Conservation (phyloP, 2,113 vertebrate genomes). For the Eidolon helvum region DNA sequence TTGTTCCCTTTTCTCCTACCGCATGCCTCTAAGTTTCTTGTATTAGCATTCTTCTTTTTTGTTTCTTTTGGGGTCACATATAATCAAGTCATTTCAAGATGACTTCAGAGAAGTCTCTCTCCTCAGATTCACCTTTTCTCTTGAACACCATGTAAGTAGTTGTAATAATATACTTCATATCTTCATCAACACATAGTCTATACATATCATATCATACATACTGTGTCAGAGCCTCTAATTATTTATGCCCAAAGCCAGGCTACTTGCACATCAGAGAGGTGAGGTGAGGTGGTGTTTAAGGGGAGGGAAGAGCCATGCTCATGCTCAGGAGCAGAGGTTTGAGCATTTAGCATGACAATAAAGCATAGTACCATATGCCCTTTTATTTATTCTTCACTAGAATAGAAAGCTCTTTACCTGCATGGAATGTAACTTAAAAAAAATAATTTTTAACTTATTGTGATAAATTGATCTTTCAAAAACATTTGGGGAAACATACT, state of each 20-base stretch:
- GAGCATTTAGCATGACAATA: background rate
- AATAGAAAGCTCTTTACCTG: background rate
- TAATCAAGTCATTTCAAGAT: background rate
- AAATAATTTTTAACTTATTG: background rate
- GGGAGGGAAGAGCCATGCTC: too few relatives aligned
- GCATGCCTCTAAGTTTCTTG: background rate
- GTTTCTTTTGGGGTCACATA: background rate
- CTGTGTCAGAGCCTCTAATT: background rate
- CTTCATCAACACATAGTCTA: background rate
- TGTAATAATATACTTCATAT: background rate
- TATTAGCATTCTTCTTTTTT: background rate
- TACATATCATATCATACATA: too few relatives aligned
- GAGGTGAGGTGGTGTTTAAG: too few relatives aligned
- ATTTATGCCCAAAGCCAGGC: background rate
- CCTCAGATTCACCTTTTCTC: background rate
- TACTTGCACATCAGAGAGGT: background rate
- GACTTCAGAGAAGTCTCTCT: background rate
- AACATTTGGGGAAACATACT: background rate
- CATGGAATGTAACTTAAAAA: background rate
- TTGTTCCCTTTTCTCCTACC: background rate
- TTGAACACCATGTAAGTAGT: background rate
- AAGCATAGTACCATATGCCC: background rate
- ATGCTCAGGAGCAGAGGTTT: background rate
- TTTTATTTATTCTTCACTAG: conserved; percentile 32
- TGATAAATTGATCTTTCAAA: conserved; percentile 15